A percentile compares a stretch with the other conserved stretches of the same genome.
phyloP scores from a whole-genome alignment of 2,113 vertebrate genomes.

The Cyprinus carpio region DNA sequence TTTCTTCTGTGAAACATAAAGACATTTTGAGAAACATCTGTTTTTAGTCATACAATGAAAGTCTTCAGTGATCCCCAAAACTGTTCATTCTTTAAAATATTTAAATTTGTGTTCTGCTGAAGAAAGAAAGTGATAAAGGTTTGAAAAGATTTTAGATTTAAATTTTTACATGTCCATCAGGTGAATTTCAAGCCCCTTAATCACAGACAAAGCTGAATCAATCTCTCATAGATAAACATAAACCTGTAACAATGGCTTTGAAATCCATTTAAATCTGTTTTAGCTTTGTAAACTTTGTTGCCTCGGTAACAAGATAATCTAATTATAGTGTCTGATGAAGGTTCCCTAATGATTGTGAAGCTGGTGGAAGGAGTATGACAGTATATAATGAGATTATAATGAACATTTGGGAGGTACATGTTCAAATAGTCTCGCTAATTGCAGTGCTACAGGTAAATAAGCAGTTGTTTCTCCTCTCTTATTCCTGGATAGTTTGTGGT shows the following conservation, averaged over 20 bases:
- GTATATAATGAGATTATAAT: conserved; percentile 18
- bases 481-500: neutral
- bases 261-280: neutral
- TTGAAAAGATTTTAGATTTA: neutral
- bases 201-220: neutral
- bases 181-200: neutral
- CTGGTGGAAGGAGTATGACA: neutral
- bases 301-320: conserved; percentile 7
- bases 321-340: conserved; percentile 26
- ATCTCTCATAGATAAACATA: neutral
- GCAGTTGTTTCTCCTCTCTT: neutral
- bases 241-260: neutral
- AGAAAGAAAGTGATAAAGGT: neutral
- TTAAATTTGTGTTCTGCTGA: neutral
- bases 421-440: neutral
- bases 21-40: neutral
- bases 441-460: conserved; percentile 1
- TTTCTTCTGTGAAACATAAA: neutral
- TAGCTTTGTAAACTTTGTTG: conserved; percentile 11
- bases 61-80: neutral
- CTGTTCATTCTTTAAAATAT: neutral
- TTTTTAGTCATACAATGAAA: neutral
- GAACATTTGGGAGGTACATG: neutral
- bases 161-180: neutral
- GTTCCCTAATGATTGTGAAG: conserved; percentile 5